Base-by-base conservation (phyloP, 2,113 vertebrate species). In the Nymphicus hollandicus region DNA sequence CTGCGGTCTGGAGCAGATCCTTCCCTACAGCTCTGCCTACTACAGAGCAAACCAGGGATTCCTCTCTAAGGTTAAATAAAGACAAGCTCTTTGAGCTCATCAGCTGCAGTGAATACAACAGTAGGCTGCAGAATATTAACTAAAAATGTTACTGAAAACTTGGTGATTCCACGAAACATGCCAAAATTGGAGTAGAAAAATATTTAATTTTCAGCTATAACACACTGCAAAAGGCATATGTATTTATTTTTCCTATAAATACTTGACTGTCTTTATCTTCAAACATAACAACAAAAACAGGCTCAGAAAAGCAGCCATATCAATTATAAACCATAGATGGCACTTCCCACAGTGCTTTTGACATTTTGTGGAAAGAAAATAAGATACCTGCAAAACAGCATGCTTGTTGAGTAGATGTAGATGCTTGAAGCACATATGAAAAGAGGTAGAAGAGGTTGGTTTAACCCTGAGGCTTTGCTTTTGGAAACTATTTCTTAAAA, bases 181-280 rank as follows among this genome's bases (percentile, higher is more conserved):
- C 81, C 80, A 96, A 82, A 84, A 72, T 65, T 68, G 60, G 44
- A 91, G 55, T 44, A 93, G 65, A 90, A 95, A 95, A 96, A 91
- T 86, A 94, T 56, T 95, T 86, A 60, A 83, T 91, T 90, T 94
- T 89, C 89, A 95, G 52, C 70, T 89, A 79, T 56, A 94, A 89
- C 58, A 89, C 68, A 81, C 25, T 66, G 81, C 78, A 92, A 85
- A 95, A 93, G 56, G 58, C 73, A 49, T 71, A 77, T 50, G 56
- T 65, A 91, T 95, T 94, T 92, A 86, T 91, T 95, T 95, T 81
- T 93, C 63, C 68, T 91, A 68, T 39, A 86, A 88, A 79, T 41
- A 77, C 25, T 73, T 2, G 4, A 37, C 13, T 86, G 94, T 35
- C 46, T 95, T 93, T 92, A 94, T 91, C 81, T 70, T 82, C 37